These are phyloP conservation scores for Lithobates sylvaticus DNA, from an alignment of 2,797 vertebrate species.

Conservation along the genomic window DNA sequence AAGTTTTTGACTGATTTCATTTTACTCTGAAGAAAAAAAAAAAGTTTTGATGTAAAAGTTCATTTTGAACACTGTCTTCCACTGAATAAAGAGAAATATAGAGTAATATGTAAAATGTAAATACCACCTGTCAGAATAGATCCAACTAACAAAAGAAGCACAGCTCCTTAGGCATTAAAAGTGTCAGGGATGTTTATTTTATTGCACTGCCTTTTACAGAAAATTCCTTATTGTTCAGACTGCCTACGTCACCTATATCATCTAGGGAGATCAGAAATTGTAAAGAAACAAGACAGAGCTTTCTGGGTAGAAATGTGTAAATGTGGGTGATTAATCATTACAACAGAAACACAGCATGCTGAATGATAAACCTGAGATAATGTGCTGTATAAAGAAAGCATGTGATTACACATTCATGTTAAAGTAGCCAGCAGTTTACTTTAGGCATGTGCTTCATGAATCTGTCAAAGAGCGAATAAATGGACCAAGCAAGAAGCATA, in stretches of 20 bases:
- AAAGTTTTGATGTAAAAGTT: constrained; percentile 23
- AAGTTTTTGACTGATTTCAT: no score
- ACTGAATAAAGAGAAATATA: constrained; percentile 10
- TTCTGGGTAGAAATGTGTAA: constrained; percentile 36
- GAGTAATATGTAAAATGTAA: constrained; percentile 39
- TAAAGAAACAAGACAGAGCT: constrained; percentile 29
- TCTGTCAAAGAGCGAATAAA: constrained; percentile 27
- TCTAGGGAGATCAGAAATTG: constrained; percentile 35
- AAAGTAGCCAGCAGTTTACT: constrained; percentile 21
- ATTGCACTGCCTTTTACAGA: constrained; percentile 37
- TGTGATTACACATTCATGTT: constrained; percentile 39
- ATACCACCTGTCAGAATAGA: constrained; percentile 42
- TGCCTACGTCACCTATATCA: constrained; percentile 35
- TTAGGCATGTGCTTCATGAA: constrained; percentile 26
- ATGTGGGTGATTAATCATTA: constrained; percentile 47
- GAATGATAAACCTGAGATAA: constrained; percentile 39
- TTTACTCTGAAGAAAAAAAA: background rate
- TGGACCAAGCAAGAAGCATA: background rate
- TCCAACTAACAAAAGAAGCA: constrained; percentile 30
- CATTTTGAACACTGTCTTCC: background rate
- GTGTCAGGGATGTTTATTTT: constrained; percentile 34
- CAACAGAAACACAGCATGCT: constrained; percentile 29
- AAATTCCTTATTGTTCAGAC: constrained; percentile 12
- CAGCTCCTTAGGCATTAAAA: constrained; percentile 40
- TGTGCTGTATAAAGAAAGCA: constrained; percentile 26